phyloP scores from a whole-genome alignment of 2,888 invertebrate genomes.

The Mycogona germanica region DNA sequence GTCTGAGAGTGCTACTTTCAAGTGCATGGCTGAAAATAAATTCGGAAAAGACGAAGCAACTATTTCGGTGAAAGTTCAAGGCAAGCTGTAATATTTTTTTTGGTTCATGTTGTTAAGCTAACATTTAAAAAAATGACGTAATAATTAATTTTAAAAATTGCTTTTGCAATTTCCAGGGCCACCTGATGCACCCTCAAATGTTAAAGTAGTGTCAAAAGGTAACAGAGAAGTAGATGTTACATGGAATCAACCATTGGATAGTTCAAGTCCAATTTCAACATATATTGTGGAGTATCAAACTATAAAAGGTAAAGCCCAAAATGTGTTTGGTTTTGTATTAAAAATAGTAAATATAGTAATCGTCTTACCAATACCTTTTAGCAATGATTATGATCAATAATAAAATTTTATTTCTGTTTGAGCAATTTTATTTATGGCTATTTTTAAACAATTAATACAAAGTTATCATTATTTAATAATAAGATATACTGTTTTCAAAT shows the following conservation, averaged over 20 bases:
- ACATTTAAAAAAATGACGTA: background rate
- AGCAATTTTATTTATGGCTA: no score
- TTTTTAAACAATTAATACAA: no score
- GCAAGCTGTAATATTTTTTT: no score
- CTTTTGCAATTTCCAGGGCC: conserved; percentile 10
- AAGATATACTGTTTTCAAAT: no score
- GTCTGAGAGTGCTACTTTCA: conserved; percentile 3
- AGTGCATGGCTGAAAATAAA: background rate
- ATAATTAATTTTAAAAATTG: background rate
- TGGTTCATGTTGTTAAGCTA: no score
- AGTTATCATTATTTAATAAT: no score
- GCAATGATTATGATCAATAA: background rate
- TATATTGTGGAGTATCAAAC: conserved; percentile 12
- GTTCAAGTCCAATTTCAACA: conserved; percentile 2
- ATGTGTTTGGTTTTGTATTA: background rate
- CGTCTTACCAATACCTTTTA: background rate
- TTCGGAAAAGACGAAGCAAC: conserved; percentile 9
- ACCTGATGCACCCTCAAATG: conserved; percentile 13
- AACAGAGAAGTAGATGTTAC: conserved; percentile 1
- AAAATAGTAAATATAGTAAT: background rate
- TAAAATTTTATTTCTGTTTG: background rate
- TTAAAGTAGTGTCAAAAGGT: conserved; percentile 5
- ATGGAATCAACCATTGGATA: conserved; percentile 16
- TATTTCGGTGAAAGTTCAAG: conserved; percentile 11
- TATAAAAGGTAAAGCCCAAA: conserved; percentile 10